phyloP scores from a whole-genome alignment of 2,888 invertebrate genomes.

The Dendrolimus houi region DNA sequence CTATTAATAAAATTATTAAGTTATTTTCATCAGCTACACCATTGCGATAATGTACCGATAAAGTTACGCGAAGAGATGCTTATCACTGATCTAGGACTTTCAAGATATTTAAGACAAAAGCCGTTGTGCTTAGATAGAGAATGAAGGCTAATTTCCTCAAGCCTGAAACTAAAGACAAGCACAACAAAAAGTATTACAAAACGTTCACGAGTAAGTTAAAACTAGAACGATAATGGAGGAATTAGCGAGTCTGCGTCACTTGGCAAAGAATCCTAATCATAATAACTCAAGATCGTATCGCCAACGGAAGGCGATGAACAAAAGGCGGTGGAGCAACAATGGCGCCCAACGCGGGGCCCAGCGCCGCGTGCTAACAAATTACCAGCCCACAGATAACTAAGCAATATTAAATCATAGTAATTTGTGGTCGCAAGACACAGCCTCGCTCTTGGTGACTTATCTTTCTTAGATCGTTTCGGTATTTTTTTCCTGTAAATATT shows the following conservation, averaged over 20 bases:
- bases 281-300: slow-evolving; percentile 75
- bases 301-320: slow-evolving; percentile 66
- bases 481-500: slow-evolving; percentile 24
- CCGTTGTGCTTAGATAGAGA: slow-evolving; percentile 8
- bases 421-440: slow-evolving; percentile 67
- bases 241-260: slow-evolving; percentile 68
- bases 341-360: slow-evolving; percentile 58
- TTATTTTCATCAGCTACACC: too few species aligned
- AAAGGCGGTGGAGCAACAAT: slow-evolving; percentile 70
- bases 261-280: slow-evolving; percentile 74
- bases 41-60: too few species aligned
- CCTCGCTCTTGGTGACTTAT: slow-evolving; percentile 54
- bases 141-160: slow-evolving; percentile 11
- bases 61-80: too few species aligned
- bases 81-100: too few species aligned
- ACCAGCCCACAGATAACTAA: slow-evolving; percentile 72
- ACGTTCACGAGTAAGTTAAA: slow-evolving; percentile 35
- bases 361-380: slow-evolving; percentile 70
- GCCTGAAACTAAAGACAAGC: slow-evolving; percentile 12
- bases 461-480: slow-evolving; percentile 35
- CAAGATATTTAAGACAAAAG: too few species aligned
- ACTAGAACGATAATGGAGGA: slow-evolving; percentile 63
- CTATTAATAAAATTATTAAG: too few species aligned
- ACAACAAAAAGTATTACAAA: slow-evolving; percentile 29
- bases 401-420: slow-evolving; percentile 76